Evolutionary conservation across 2,888 invertebrate genomes (phyloP), one percentile per base, ranked within the genome.

Genomic region (Brachynemurus nebulosus): DNA sequence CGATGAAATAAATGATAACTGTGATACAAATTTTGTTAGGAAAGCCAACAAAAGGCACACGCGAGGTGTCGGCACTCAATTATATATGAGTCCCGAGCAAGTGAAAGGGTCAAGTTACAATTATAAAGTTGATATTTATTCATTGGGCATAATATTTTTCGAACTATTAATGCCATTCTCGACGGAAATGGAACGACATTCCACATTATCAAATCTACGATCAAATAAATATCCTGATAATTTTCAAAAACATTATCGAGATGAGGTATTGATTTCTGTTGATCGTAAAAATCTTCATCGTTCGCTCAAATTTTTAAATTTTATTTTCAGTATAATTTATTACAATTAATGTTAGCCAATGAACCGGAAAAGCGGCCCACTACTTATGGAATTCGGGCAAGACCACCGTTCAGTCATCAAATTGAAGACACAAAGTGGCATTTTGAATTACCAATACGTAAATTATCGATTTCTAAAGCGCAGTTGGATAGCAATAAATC

Each of bases 1-100:
- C 37, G 80, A 80, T 53, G 69, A 72, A 48, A 20, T 34, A 42
- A 17, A 30, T 30, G 14, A 23, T 8, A 3, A 18, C 12, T 9
- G 39, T 39, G 70, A 71, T 36, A 69, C 73, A 33, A 49, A 49
- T 16, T 40, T 46, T 11, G 40, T 48, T 20, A 43, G 25, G 5
- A 41, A 40, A 16, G n/a, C 44, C 6, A 44, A 44, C 16, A 25
- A 40, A 34, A 58, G 70, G 1, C 79, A 79, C 52, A 80, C 80
- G 0, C 70, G 74, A 57, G 69, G 71, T 62, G 80, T 80, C 47
- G 80, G 75, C 72, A 98, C 98, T 0, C 82, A 85, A 50, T 70
- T 96, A 2, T 98, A 98, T 65, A 98, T 98, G 97, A 93, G 95
- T 30, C 97, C 97, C 1, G 97, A 98, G 61, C 96, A 96, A 67